phyloP scores from a whole-genome alignment of 2,888 invertebrate species.

The Lycocerus yunnanus region DNA sequence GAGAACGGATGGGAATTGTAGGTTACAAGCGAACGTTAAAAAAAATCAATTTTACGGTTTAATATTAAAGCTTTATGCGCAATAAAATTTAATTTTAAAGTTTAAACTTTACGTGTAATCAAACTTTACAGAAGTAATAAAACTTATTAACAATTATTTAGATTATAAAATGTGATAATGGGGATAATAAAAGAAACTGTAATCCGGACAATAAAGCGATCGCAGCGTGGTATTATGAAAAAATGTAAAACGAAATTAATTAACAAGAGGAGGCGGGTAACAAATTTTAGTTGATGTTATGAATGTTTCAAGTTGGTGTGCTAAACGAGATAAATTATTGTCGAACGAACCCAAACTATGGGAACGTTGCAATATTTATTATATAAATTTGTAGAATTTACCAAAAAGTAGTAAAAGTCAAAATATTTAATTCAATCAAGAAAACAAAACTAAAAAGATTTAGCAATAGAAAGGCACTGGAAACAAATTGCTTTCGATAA shows the following conservation, averaged over 20 bases:
- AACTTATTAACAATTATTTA: neutral
- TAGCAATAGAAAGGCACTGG: neutral
- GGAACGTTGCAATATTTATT: neutral
- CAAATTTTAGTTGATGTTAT: neutral
- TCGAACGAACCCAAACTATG: neutral
- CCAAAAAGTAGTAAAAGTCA: neutral
- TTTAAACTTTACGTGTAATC: neutral
- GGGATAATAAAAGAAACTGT: neutral
- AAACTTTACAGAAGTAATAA: neutral
- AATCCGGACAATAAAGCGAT: neutral
- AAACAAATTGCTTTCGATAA: slow-evolving; percentile 16
- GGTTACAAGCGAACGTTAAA: neutral
- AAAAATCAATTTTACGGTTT: neutral
- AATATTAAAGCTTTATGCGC: neutral
- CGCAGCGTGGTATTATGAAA: neutral
- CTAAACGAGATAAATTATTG: neutral
- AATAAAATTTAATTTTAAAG: neutral
- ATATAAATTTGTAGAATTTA: neutral
- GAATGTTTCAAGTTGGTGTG: neutral
- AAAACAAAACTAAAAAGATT: slow-evolving; percentile 7
- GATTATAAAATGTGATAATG: neutral
- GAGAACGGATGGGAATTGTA: neutral
- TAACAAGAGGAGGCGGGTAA: neutral
- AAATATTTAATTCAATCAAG: slow-evolving; percentile 1
- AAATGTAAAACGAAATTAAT: neutral